Percentiles rank a stretch among this genome's conserved stretches.
phyloP scores from a whole-genome alignment of 2,113 vertebrate genomes.

The Petrocephalus zakoni region DNA sequence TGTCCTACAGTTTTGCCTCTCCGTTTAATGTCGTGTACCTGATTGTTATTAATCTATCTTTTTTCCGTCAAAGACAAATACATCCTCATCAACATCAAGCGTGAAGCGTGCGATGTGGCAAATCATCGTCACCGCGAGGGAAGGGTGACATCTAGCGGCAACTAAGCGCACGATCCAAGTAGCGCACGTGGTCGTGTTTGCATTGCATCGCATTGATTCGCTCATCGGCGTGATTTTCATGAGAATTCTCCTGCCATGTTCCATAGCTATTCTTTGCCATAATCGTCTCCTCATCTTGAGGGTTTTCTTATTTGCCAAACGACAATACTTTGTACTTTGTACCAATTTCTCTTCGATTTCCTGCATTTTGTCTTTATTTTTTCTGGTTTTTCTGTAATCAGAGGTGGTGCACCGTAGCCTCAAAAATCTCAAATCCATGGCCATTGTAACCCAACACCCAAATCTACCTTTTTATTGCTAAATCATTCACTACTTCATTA shows the following conservation, averaged over 20 bases:
- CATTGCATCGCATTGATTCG: background rate
- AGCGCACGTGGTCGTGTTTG: background rate
- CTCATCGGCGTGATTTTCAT: background rate
- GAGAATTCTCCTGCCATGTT: background rate
- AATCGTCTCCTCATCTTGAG: background rate
- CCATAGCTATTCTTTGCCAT: background rate
- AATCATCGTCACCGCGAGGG: background rate
- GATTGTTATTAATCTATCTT: background rate
- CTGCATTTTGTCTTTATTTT: background rate
- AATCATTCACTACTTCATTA: background rate
- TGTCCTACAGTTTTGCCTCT: background rate
- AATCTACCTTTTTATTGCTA: background rate
- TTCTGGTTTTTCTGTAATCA: background rate
- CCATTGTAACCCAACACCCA: background rate
- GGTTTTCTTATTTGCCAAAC: background rate
- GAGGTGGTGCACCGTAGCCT: background rate
- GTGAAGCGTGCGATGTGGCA: background rate
- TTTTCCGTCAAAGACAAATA: background rate
- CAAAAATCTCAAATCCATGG: background rate
- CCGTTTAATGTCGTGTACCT: background rate
- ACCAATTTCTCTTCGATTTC: background rate
- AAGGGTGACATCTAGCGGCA: background rate
- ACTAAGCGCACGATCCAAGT: background rate
- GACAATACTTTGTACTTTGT: background rate
- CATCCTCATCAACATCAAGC: background rate